Evolutionary conservation across 2,888 invertebrate species (phyloP), one percentile per base, ranked within the genome.

Genomic region (Amblyjoppa fuscipennis): DNA sequence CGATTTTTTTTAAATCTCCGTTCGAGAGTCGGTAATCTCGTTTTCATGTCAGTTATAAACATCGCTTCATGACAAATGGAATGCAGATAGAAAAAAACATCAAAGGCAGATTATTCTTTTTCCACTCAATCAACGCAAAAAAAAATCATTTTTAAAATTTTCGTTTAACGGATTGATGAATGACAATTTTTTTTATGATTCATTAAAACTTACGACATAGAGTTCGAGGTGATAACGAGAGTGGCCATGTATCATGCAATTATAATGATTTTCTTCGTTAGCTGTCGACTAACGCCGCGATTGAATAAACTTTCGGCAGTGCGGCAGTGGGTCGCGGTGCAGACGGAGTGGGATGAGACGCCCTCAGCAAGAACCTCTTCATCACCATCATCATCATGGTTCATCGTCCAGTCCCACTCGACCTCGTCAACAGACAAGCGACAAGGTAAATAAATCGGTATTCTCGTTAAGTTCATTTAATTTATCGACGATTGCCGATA

Each of bases 341-440:
- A 93, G 93, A 90, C 92, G 91, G 91, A 93, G 92, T 93, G 94
- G 94, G 93, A 94, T 94, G 94, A 93, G 93, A 94, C 94, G 94
- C 88, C 93, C 93, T 90, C 93, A 92, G 93, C 93, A 93, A 89
- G 93, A 94, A 89, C 89, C 92, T 89, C 91, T 91, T 88, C 91
- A 93, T 79, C 86, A 85, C 74, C 86, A 87, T 82, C 86, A 87
- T 41, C 88, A 86, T 49, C 88, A 92, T 89, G 91, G 91, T 91
- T 91, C 90, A 90, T 90, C 93, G 81, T 87, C 90, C 84, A 93
- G 92, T 85, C 92, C 93, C 66, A 91, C 93, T 79, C 91, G 92
- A 74, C 88, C 91, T 73, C 91, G 91, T 75, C 92, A 92, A 89
- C 81, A 81, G 45, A 51, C 87, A 83, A 91, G 91, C 78, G 93